These are phyloP conservation scores for Drosophila funebris DNA, from an alignment of 1,140 invertebrate genomes.

Conservation along the genomic window DNA sequence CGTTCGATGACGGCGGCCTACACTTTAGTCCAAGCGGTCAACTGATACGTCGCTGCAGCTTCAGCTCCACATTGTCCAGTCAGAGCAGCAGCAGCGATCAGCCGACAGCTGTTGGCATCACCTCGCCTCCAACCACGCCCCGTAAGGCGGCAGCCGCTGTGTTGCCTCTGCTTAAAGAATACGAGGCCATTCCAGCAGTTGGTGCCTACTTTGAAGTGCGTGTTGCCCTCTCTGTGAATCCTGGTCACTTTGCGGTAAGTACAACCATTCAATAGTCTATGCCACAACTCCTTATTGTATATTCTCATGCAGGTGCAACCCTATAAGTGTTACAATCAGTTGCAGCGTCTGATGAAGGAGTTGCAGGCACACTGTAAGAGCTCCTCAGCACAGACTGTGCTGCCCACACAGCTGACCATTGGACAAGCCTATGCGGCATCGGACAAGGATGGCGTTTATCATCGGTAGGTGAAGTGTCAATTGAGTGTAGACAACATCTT, in stretches of 20 bases:
- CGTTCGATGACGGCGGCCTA: slow-evolving; percentile 52
- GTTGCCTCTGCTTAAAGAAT: slow-evolving; percentile 59
- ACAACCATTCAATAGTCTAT: neutral
- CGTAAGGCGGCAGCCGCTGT: slow-evolving; percentile 21
- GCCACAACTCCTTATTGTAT: neutral
- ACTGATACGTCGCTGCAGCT: slow-evolving; percentile 54
- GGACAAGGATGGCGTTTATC: slow-evolving; percentile 70
- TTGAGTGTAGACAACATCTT: neutral
- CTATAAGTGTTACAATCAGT: slow-evolving; percentile 72
- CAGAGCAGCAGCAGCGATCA: slow-evolving; percentile 60
- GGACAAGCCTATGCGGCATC: slow-evolving; percentile 72
- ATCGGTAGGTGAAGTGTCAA: slow-evolving; percentile 56
- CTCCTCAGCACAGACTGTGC: slow-evolving; percentile 21
- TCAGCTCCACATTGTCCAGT: slow-evolving; percentile 63
- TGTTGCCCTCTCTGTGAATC: slow-evolving; percentile 72
- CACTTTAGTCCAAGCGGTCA: slow-evolving; percentile 54
- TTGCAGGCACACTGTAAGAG: slow-evolving; percentile 71
- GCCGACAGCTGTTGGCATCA: slow-evolving; percentile 19
- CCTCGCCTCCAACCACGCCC: slow-evolving; percentile 57
- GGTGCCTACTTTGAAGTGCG: slow-evolving; percentile 76
- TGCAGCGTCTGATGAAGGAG: slow-evolving; percentile 71
- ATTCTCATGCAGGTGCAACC: slow-evolving; percentile 64
- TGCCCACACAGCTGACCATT: slow-evolving; percentile 45
- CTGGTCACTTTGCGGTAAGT: slow-evolving; percentile 73
- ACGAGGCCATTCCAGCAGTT: slow-evolving; percentile 64